Base-by-base conservation (phyloP, 2,113 vertebrate species). In the Sorex araneus region DNA sequence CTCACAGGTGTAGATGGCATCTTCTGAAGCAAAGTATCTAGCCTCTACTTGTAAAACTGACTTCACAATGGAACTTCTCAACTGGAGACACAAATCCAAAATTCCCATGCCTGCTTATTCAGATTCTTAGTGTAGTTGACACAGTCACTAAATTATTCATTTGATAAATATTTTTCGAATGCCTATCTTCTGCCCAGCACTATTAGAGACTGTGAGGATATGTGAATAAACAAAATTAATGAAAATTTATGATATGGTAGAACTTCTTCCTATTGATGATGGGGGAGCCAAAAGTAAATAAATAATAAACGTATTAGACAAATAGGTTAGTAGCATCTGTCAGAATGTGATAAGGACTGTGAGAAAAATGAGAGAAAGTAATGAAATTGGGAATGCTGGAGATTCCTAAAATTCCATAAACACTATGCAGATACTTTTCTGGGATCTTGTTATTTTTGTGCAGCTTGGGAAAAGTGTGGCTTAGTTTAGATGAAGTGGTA, bases 361-460 rank as follows among this genome's bases (percentile, higher is more conserved):
- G 30, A 81, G 77, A 50, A 36, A 78, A 69, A 73, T 28, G 70
- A 90, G 25, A 82, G 40, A 43, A 57, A 34, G 66, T 50, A 25
- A 36, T 21, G 9, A 12, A 12, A 28, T 10, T 47, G 45, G 64
- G 63, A 76, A 89, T 67, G 11, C 12, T 73, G 19, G 27, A 57
- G 32, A 84, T 84, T 34, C 45, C 73, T 81, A n/a, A 89, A 64
- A 74, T 94, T 91, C 57, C 69, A 7, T 34, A n/a, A 91, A 69
- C 10, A 1, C 50, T n/a, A 6, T 23, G 1, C n/a, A 63, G 27
- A 34, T 81, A 21, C 6, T 73, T 54, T 80, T 32, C 27, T 88
- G 87, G 64, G 19, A 40, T 64, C 13, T n/a, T 87, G 25, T 82
- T 54, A 81, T 87, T 77, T 93, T 66, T 88, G 54, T 25, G 11